These are phyloP conservation scores for Protodeltote pygarga DNA, from an alignment of 2,888 invertebrate genomes.

Conservation along the genomic window DNA sequence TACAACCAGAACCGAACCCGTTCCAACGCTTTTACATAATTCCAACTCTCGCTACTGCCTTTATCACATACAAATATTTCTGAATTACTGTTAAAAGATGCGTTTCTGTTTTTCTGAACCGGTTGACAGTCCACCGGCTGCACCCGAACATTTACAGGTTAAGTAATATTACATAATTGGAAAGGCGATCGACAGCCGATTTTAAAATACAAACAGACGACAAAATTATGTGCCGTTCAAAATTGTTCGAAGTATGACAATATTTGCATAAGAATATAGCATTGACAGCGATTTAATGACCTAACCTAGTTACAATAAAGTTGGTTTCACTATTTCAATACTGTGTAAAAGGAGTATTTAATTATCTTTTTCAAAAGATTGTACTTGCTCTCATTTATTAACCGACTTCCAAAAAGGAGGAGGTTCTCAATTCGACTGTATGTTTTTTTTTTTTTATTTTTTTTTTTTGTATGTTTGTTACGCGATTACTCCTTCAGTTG, in stretches of 20 bases:
- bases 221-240: slow-evolving; percentile 16
- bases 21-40: slow-evolving; percentile 63
- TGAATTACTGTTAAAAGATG: slow-evolving; percentile 40
- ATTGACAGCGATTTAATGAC: slow-evolving; percentile 10
- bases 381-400: too few relatives aligned
- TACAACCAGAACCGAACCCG: slow-evolving; percentile 55
- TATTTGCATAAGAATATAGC: slow-evolving; percentile 25
- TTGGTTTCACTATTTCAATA: slow-evolving; percentile 3
- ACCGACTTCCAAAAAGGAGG: too few relatives aligned
- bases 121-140: slow-evolving; percentile 19
- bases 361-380: background rate
- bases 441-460: too few relatives aligned
- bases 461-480: too few relatives aligned
- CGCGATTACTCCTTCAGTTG: too few relatives aligned
- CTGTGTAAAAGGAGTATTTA: too few relatives aligned
- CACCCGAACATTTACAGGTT: slow-evolving; percentile 22
- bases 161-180: slow-evolving; percentile 37
- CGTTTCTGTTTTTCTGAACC: slow-evolving; percentile 19
- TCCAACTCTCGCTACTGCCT: slow-evolving; percentile 57
- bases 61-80: slow-evolving; percentile 46
- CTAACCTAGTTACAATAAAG: slow-evolving; percentile 19
- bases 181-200: slow-evolving; percentile 38
- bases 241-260: slow-evolving; percentile 6
- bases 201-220: slow-evolving; percentile 21
- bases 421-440: too few relatives aligned